A percentile compares a stretch with the other conserved stretches of the same genome.
Conservation (phyloP, 2,113 vertebrate genomes). For the Baryphthengus martii region DNA sequence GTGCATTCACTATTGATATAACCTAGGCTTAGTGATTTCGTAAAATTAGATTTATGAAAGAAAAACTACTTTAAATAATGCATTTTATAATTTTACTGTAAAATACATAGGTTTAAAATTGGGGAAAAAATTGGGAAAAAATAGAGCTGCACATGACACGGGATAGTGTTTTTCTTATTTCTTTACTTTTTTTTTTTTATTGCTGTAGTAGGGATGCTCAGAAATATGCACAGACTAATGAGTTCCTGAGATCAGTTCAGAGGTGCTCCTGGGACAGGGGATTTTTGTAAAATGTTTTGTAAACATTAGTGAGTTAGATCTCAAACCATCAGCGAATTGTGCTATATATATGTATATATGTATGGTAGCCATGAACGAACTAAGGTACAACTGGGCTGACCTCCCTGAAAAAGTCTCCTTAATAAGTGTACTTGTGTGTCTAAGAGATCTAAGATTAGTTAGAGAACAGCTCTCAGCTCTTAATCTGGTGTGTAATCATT, state of each 20-base stretch:
- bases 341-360: fast-evolving
- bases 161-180: neutral
- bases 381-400: neutral
- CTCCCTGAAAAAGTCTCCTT: neutral
- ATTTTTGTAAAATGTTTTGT: neutral
- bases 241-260: neutral
- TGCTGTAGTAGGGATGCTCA: neutral
- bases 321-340: fast-evolving
- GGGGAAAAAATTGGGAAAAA: fast-evolving
- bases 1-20: neutral
- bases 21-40: neutral
- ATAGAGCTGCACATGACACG: neutral
- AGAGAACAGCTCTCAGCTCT: neutral
- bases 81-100: neutral
- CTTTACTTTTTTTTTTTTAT: neutral
- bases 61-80: neutral
- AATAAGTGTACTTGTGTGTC: neutral
- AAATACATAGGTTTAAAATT: neutral
- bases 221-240: neutral
- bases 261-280: neutral
- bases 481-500: neutral
- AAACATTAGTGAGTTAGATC: neutral
- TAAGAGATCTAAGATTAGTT: neutral
- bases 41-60: neutral
- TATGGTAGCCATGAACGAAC: neutral